Base-by-base conservation (phyloP, 2,113 vertebrate genomes). In the Pangasianodon hypophthalmus region DNA sequence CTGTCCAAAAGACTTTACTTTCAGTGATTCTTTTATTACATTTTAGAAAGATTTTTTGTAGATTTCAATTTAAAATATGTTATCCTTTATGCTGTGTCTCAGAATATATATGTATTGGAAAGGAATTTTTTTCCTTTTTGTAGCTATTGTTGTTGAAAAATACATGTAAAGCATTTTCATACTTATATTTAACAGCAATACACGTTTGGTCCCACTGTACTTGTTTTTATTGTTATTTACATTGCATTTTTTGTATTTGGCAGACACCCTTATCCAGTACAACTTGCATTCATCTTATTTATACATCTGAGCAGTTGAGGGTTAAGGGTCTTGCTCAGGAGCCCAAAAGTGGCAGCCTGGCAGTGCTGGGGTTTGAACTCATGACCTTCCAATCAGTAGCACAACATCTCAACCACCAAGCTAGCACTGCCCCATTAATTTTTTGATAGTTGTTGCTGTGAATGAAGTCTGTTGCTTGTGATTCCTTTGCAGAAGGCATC, bases 401-500 rank as follows among this genome's bases (percentile, higher is more conserved):
- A 37, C 37, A 37, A 37, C 37, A 37, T 37, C 37, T 37, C 37
- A 37, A 37, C 1, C 37, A 37, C 37, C 37, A 37, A 37, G 37
- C 37, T 37, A 37, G 1, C 1, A 37, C 37, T 37, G 37, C 37
- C 37, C 37, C 37, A 37, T 37, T 37, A 37, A 37, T 37, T 37
- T 37, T 1, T 37, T 37, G 37, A 13, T 54, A 84, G 44, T 48
- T 19, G 24, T 41, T 54, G 75, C 64, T 41, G 32, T 11, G 5
- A 54, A 77, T 52, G 7, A 84, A 90, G 26, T 48, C 19, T 58
- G 62, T 58, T 16, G 54, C 26, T 67, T 85, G 50, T 2, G 37
- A 46, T 87, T 26, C 64, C 32, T 37, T 37, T 77, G 41, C 41
- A 77, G 16, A 91, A 93, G 87, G 87, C 50, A 86, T 89, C 50